Evolutionary conservation across 2,797 vertebrate species (phyloP).

Genomic region (Sebastes goodei): DNA sequence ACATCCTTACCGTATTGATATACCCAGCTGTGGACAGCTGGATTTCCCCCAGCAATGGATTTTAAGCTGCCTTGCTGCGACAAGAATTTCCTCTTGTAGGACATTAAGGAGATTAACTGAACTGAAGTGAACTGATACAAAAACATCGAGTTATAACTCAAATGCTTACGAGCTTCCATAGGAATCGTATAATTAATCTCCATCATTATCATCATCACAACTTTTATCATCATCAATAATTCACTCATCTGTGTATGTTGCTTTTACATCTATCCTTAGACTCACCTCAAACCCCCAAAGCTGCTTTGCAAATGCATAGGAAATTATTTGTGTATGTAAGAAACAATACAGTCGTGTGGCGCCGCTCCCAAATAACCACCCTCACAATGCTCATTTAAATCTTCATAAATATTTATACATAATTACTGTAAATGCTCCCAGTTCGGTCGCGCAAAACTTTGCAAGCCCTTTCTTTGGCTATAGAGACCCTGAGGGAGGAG

Average conservation of each 20-base stretch:
- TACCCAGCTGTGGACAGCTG: background rate
- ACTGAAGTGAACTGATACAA: background rate
- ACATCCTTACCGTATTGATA: background rate
- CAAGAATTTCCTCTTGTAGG: background rate
- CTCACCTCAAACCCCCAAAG: background rate
- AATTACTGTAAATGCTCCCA: background rate
- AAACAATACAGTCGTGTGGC: background rate
- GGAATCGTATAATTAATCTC: background rate
- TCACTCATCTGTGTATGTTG: background rate
- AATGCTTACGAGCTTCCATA: background rate
- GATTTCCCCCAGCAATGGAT: background rate
- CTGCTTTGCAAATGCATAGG: background rate
- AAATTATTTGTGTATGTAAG: background rate
- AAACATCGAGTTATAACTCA: background rate
- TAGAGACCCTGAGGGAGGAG: background rate
- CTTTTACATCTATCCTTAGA: background rate
- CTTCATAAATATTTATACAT: slow-evolving; percentile 14
- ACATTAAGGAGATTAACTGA: background rate
- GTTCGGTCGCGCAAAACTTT: background rate
- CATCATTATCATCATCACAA: background rate
- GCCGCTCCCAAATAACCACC: background rate
- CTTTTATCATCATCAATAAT: background rate
- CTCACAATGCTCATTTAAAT: background rate
- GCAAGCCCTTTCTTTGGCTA: background rate
- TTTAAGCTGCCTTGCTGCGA: background rate